Base-by-base conservation (phyloP, 2,888 invertebrate species). In the Pasiphila rectangulata region DNA sequence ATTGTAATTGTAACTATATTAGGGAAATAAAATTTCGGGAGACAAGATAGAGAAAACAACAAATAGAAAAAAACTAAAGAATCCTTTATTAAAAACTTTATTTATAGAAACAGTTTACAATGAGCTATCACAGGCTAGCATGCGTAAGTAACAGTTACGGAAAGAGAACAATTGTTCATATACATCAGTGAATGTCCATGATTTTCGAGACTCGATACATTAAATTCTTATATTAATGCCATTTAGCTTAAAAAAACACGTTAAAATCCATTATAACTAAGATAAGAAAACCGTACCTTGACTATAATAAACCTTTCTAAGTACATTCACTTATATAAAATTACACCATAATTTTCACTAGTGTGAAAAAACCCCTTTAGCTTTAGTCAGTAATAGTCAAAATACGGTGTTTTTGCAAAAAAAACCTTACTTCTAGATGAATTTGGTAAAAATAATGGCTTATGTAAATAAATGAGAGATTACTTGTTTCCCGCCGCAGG, bases 61-160 rank as follows among this genome's bases (percentile, higher is more conserved):
- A 19, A 19, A 19, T 19, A 19, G 7, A 30, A 10, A 10, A 2
- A 21, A 32, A 46, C 27, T 10, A 3, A 1, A 5, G 23, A n/a
- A 6, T 29, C 2, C 1, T 48, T 43, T 40, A 13, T 41, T 13
- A 25, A 36, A 64, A 78, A 67, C 61, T 81, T 80, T 82, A 82
- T 80, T 79, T 62, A 70, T 72, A 75, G 67, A 79, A 77, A 79
- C 72, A 72, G 64, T 74, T 82, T 79, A 83, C 72, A 81, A 83
- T 75, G 72, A 76, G 70, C 78, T 81, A 84, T 85, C 84, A 86
- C 85, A 86, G 84, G 79, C 77, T 77, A 75, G 72, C 69, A 68
- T 69, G 72, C 73, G 71, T 64, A 67, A 73, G 60, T 63, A 63
- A 27, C 15, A 42, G 43, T 38, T 41, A 21, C 24, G 30, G 34